Conservation (phyloP, 1,140 invertebrate species). For the Monochamus saltuarius region DNA sequence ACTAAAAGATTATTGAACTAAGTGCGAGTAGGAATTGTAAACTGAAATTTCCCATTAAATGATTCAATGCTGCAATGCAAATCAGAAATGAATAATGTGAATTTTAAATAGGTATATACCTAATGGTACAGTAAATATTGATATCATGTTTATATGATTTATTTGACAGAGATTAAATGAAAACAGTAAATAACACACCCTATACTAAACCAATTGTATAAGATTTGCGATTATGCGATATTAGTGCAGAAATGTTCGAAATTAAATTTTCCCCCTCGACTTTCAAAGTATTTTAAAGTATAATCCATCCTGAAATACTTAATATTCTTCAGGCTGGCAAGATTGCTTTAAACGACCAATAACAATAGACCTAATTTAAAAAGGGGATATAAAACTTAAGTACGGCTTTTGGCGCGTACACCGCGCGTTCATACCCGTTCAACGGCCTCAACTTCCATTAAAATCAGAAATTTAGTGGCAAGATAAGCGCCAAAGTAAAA, state of each 20-base stretch:
- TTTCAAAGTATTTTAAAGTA: slow-evolving; percentile 24
- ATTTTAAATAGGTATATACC: too few relatives aligned
- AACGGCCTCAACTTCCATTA: slow-evolving; percentile 41
- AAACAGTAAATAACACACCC: slow-evolving; percentile 15
- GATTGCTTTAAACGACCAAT: slow-evolving; percentile 45
- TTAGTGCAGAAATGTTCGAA: slow-evolving; percentile 21
- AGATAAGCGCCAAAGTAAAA: slow-evolving; percentile 49
- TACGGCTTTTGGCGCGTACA: slow-evolving; percentile 40
- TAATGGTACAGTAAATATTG: too few relatives aligned
- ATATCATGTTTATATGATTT: too few relatives aligned
- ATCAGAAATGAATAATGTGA: too few relatives aligned
- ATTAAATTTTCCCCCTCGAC: slow-evolving; percentile 30
- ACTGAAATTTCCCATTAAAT: too few relatives aligned
- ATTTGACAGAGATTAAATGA: slow-evolving; percentile 13
- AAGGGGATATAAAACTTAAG: slow-evolving; percentile 43
- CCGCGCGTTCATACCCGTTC: slow-evolving; percentile 22
- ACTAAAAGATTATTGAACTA: too few relatives aligned
- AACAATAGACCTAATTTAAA: slow-evolving; percentile 47
- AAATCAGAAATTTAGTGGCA: slow-evolving; percentile 50
- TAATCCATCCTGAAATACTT: slow-evolving; percentile 41
- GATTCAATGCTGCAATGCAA: too few relatives aligned
- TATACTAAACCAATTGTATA: slow-evolving; percentile 1
- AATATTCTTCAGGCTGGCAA: slow-evolving; percentile 42
- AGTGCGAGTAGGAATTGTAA: too few relatives aligned
- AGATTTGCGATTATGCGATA: slow-evolving; percentile 5